A percentile compares a stretch with the other conserved stretches of the same genome.
Conservation (phyloP, 2,888 invertebrate genomes). For the Punctoribates punctum region DNA sequence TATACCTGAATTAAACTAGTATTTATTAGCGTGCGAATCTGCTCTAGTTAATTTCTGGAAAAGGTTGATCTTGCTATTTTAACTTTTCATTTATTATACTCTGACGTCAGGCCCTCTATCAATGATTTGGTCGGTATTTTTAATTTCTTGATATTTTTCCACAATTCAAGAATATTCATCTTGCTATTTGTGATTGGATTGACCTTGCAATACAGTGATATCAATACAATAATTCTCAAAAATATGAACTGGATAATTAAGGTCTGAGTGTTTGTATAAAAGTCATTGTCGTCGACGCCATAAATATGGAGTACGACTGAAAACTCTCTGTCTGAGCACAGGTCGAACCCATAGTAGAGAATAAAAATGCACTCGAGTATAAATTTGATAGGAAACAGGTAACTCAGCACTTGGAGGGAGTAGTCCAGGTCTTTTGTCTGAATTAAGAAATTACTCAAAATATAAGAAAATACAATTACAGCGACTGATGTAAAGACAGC, state of each 20-base stretch:
- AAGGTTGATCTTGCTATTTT: too few relatives aligned
- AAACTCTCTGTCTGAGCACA: conserved; percentile 20
- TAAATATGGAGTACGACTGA: not conserved
- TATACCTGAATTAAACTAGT: too few relatives aligned
- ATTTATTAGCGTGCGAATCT: too few relatives aligned
- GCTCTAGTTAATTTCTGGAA: too few relatives aligned
- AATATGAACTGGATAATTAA: not conserved
- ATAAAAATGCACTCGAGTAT: not conserved
- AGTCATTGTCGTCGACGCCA: not conserved
- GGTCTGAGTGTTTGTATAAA: not conserved
- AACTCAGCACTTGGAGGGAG: not conserved
- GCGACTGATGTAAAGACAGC: not conserved
- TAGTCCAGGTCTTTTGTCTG: not conserved
- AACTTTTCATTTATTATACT: too few relatives aligned
- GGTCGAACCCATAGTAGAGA: conserved; percentile 30
- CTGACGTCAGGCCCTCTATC: too few relatives aligned
- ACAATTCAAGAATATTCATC: too few relatives aligned
- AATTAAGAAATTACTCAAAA: not conserved
- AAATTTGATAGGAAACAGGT: not conserved
- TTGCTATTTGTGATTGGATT: not conserved
- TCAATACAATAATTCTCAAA: not conserved
- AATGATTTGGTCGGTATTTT: too few relatives aligned
- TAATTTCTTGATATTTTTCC: too few relatives aligned
- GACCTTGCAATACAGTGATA: not conserved
- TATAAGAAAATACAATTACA: not conserved